Percentiles rank a stretch among this genome's conserved stretches.
Conservation (phyloP, 1,140 invertebrate genomes). For the Drosophila oshimai region DNA sequence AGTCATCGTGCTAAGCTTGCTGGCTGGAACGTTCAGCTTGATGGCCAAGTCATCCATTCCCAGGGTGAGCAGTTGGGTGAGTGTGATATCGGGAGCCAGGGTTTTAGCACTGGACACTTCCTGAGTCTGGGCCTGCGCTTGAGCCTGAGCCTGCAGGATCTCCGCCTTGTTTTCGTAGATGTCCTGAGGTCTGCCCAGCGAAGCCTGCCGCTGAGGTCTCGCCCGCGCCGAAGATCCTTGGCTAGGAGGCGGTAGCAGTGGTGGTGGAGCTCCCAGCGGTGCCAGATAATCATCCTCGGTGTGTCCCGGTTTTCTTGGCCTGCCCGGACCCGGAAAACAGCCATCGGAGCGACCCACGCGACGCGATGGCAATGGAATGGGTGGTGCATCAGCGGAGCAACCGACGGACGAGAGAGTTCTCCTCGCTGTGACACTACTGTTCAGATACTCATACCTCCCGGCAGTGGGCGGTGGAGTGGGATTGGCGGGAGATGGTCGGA, state of each 20-base stretch:
- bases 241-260: slow-evolving; percentile 66
- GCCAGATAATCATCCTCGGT: slow-evolving; percentile 87
- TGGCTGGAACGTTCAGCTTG: slow-evolving; percentile 89
- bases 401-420: slow-evolving; percentile 17
- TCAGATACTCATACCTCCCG: slow-evolving; percentile 68
- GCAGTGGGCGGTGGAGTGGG: slow-evolving; percentile 24
- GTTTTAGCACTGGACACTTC: background rate
- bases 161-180: slow-evolving; percentile 79
- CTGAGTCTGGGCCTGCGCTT: slow-evolving; percentile 31
- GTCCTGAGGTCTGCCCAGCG: slow-evolving; percentile 62
- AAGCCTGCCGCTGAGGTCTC: slow-evolving; percentile 60
- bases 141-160: slow-evolving; percentile 64
- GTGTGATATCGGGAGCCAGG: slow-evolving; percentile 88
- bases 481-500: slow-evolving; percentile 70
- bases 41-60: slow-evolving; percentile 90
- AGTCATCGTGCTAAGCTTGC: slow-evolving; percentile 91
- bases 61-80: slow-evolving; percentile 91
- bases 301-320: slow-evolving; percentile 83
- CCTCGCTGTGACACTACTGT: slow-evolving; percentile 31
- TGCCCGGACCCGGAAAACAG: slow-evolving; percentile 82
- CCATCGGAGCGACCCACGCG: slow-evolving; percentile 84
- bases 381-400: slow-evolving; percentile 83
- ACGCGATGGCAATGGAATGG: slow-evolving; percentile 86
- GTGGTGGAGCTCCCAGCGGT: slow-evolving; percentile 81
- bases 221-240: slow-evolving; percentile 52